Conservation (phyloP, 2,888 invertebrate species). For the Troilus luridus region DNA sequence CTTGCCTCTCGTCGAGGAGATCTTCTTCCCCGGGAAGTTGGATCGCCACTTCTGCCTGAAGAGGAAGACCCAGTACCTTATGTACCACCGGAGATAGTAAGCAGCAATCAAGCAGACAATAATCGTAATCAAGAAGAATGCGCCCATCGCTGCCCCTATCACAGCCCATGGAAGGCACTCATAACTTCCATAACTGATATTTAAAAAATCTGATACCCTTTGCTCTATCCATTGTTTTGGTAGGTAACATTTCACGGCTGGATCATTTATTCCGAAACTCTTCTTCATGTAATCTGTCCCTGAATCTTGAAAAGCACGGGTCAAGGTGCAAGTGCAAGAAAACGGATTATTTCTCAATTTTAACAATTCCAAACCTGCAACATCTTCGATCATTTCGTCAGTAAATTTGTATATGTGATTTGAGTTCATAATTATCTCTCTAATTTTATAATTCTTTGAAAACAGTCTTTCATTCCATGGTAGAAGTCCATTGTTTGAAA, state of each 20-base stretch:
- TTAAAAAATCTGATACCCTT: conserved; percentile 31
- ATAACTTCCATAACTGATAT: neutral
- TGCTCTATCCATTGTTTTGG: conserved; percentile 38
- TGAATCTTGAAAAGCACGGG: neutral
- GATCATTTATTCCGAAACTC: conserved; percentile 38
- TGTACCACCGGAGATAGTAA: conserved; percentile 62
- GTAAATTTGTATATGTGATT: conserved; percentile 75
- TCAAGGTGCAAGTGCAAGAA: conserved; percentile 71
- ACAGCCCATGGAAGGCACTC: conserved; percentile 47
- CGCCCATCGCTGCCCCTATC: conserved; percentile 16
- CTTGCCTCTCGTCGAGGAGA: conserved; percentile 45
- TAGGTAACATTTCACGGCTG: conserved; percentile 20
- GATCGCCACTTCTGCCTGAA: conserved; percentile 57
- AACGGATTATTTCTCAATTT: conserved; percentile 73
- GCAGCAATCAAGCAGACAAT: neutral
- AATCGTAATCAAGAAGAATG: conserved; percentile 36
- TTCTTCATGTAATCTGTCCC: neutral
- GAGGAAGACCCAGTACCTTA: conserved; percentile 63
- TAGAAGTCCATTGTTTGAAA: conserved; percentile 73
- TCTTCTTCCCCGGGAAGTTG: conserved; percentile 58
- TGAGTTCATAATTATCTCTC: conserved; percentile 70
- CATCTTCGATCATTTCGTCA: conserved; percentile 74
- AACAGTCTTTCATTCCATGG: conserved; percentile 74
- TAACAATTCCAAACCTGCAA: conserved; percentile 70
- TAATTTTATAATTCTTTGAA: conserved; percentile 70